Evolutionary conservation across 2,113 vertebrate species (phyloP).

Genomic region (Serilophus lunatus): DNA sequence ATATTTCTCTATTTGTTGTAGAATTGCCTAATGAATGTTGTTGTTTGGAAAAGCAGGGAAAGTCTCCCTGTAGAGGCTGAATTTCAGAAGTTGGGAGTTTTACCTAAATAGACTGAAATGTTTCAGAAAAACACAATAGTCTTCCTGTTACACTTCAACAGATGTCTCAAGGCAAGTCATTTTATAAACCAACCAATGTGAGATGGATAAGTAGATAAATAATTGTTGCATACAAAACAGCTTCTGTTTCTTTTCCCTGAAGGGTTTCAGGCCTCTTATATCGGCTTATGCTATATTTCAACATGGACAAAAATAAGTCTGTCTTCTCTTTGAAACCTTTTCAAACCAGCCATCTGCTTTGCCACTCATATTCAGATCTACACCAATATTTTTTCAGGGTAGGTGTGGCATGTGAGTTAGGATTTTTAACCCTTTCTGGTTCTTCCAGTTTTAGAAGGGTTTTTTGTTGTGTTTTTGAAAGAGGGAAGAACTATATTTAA

Average conservation of each 20-base stretch:
- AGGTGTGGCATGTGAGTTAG: not conserved
- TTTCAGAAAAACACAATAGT: slow-evolving; percentile 70
- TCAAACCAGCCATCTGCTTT: slow-evolving; percentile 55
- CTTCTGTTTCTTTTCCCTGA: slow-evolving; percentile 63
- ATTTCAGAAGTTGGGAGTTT: slow-evolving; percentile 59
- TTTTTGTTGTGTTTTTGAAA: not conserved
- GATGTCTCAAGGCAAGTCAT: slow-evolving; percentile 71
- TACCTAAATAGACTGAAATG: slow-evolving; percentile 68
- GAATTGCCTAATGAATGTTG: not conserved
- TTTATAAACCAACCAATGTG: slow-evolving; percentile 67
- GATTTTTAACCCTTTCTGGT: not conserved
- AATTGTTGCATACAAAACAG: slow-evolving; percentile 58
- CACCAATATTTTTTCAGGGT: slow-evolving; percentile 37
- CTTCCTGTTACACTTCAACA: slow-evolving; percentile 74
- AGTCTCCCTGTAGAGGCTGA: slow-evolving; percentile 44
- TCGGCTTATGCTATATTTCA: slow-evolving; percentile 57
- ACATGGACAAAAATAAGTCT: slow-evolving; percentile 50
- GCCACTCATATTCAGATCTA: slow-evolving; percentile 7
- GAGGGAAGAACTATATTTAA: not conserved
- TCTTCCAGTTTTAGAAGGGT: not conserved
- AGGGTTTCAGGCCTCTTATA: slow-evolving; percentile 51
- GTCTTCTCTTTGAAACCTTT: slow-evolving; percentile 56
- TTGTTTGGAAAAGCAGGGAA: slow-evolving; percentile 59
- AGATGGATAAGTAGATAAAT: slow-evolving; percentile 69
- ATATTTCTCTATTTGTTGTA: slow-evolving; percentile 39